Conservation (phyloP, 2,113 vertebrate species). For the Poeciliopsis turrubarensis region DNA sequence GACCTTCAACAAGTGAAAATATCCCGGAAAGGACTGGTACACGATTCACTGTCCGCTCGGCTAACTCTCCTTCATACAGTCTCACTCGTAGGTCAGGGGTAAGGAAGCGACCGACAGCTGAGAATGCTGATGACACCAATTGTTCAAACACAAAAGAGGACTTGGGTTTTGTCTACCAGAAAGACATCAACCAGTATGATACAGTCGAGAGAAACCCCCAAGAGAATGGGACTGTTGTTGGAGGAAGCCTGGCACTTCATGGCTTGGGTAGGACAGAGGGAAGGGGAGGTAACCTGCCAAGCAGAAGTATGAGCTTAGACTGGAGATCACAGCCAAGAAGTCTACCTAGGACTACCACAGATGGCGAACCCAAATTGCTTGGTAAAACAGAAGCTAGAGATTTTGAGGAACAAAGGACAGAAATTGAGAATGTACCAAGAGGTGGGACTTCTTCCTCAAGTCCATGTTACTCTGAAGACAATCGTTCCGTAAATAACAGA, state of each 20-base stretch:
- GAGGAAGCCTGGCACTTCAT: slow-evolving; percentile 19
- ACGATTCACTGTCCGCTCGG: slow-evolving; percentile 71
- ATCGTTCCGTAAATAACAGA: neutral
- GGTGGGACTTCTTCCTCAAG: slow-evolving; percentile 23
- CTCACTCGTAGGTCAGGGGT: slow-evolving; percentile 42
- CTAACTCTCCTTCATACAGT: slow-evolving; percentile 58
- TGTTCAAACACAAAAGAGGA: slow-evolving; percentile 11
- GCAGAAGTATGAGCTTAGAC: slow-evolving; percentile 74
- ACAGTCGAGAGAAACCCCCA: slow-evolving; percentile 15
- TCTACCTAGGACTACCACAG: neutral
- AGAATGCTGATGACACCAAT: slow-evolving; percentile 9
- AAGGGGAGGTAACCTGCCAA: slow-evolving; percentile 36
- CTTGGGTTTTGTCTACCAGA: slow-evolving; percentile 14
- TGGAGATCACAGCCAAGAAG: slow-evolving; percentile 36
- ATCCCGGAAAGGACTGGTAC: slow-evolving; percentile 24
- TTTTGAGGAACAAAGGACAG: slow-evolving; percentile 28
- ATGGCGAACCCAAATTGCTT: slow-evolving; percentile 2
- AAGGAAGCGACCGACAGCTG: slow-evolving; percentile 10
- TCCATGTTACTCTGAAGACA: slow-evolving; percentile 12
- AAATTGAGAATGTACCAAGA: slow-evolving; percentile 1
- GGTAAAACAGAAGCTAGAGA: slow-evolving; percentile 19
- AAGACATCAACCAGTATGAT: slow-evolving; percentile 32
- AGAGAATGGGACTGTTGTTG: slow-evolving; percentile 22
- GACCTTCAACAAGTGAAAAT: slow-evolving; percentile 35
- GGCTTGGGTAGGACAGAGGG: slow-evolving; percentile 48